Conservation (phyloP, 2,888 invertebrate genomes). For the Cataglyphis albicans region DNA sequence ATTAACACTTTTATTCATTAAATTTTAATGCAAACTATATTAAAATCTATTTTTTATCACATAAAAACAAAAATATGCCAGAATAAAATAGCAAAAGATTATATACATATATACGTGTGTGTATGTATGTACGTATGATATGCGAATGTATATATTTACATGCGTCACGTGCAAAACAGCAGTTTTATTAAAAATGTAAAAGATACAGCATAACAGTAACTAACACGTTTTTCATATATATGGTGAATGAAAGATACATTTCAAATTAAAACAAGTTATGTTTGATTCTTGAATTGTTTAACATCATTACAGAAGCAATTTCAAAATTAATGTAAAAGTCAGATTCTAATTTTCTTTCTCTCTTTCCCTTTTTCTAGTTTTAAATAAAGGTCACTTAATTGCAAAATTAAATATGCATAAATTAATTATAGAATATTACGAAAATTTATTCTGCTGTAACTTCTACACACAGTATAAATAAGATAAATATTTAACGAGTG, state of each 20-base stretch:
- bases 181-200: conserved; percentile 22
- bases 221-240: background rate
- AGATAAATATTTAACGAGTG: conserved; percentile 15
- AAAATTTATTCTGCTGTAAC: conserved; percentile 27
- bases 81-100: background rate
- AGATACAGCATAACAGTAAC: conserved; percentile 33
- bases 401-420: background rate
- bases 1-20: background rate
- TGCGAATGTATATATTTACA: conserved; percentile 12
- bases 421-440: background rate
- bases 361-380: background rate
- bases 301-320: background rate
- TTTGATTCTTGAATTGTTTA: background rate
- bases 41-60: background rate
- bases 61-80: background rate
- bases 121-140: background rate
- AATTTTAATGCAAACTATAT: background rate
- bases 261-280: background rate
- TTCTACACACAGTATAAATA: conserved; percentile 15
- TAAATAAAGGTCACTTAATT: background rate
- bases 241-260: background rate
- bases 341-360: background rate
- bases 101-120: background rate
- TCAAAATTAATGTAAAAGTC: background rate
- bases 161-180: conserved; percentile 36